Base-by-base conservation (phyloP, 2,113 vertebrate genomes). In the Lagopus muta region DNA sequence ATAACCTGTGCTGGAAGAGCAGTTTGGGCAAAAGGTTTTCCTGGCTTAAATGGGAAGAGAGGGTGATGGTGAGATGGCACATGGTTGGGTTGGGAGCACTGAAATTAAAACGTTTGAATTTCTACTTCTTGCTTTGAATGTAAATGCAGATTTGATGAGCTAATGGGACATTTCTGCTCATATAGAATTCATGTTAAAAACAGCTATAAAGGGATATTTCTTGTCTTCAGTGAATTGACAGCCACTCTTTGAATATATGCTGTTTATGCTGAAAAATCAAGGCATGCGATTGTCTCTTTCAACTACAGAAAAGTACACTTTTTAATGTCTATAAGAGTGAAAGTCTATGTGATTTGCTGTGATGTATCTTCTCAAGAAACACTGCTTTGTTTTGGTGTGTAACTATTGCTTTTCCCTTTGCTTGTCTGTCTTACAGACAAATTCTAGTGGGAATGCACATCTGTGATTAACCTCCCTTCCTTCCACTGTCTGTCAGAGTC, bases 311-410 rank as follows among this genome's bases (percentile, higher is more conserved):
- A 45, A 65, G 54, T 38, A 55, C 54, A 60, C 54, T 36, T 90
- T 80, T 92, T 89, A 60, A 91, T 20, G 83, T 76, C 55, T 87
- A 28, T 7, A 4, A 61, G 67, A 93, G 52, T 54, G 76, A 83
- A 93, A 94, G 79, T 88, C 55, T 70, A 16, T 65, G 82, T 52
- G 50, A 8, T 87, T 91, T 88, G 77, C 90, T 93, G 15, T 61
- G 89, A 79, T 89, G 67, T 64, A 92, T 86, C 72, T 38, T 91
- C 84, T 94, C 80, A 90, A 76, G 52, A 82, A 69, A 28, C 38
- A 11, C 66, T n/a, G 66, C 64, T 90, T 78, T 86, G 83, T 91
- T 95, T 94, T 92, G 61, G n/a, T 81, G 10, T 79, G 16, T 70
- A 74, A 78, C 70, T 81, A 65, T 79, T 85, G 70, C 66, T 89